A percentile compares a stretch with the other conserved stretches of the same genome.
Evolutionary conservation across 2,113 vertebrate species (phyloP).

Genomic region (Miniopterus natalensis): DNA sequence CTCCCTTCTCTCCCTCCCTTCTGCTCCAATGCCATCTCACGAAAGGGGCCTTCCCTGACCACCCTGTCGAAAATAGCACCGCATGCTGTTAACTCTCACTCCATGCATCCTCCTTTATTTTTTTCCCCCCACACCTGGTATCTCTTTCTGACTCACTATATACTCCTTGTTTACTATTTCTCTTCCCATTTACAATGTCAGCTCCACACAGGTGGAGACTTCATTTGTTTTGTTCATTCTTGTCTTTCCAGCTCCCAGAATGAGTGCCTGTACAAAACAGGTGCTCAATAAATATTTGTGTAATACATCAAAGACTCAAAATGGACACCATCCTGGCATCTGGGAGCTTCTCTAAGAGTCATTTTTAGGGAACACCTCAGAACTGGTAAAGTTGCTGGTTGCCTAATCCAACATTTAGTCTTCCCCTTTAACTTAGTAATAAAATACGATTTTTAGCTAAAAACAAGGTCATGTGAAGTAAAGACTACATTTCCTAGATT

Average conservation of each 20-base stretch:
- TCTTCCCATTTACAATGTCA: background rate
- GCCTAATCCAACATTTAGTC: background rate
- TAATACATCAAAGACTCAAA: slow-evolving; percentile 23
- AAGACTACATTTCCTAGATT: slow-evolving; percentile 11
- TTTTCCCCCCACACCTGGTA: background rate
- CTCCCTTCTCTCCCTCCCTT: background rate
- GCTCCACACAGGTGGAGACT: background rate
- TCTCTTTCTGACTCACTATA: background rate
- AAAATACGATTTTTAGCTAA: slow-evolving; percentile 33
- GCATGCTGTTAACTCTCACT: background rate
- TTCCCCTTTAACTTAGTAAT: background rate
- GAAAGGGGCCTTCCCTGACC: background rate
- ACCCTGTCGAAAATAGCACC: background rate
- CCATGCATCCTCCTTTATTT: background rate
- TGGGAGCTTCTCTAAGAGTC: background rate
- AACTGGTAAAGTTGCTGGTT: background rate
- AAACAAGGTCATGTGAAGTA: slow-evolving; percentile 11
- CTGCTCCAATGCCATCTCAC: background rate
- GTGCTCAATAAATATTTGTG: background rate
- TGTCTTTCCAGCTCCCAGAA: background rate
- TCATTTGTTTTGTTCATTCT: background rate
- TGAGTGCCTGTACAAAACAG: background rate
- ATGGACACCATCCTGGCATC: background rate
- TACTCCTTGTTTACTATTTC: background rate
- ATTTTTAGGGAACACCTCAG: background rate